These are phyloP conservation scores for Idaea dimidiata DNA, from an alignment of 2,888 invertebrate genomes.

Conservation along the genomic window DNA sequence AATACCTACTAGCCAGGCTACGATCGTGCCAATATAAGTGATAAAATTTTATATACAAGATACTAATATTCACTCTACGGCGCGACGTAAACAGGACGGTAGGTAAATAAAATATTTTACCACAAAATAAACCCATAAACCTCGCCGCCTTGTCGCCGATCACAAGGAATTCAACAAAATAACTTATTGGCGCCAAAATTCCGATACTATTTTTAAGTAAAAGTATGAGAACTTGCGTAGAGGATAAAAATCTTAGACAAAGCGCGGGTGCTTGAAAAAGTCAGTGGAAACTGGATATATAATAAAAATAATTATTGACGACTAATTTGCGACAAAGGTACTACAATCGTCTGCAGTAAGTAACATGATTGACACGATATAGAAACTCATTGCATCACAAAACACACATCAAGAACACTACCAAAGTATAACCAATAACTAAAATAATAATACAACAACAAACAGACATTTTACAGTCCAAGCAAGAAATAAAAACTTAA, in stretches of 20 bases:
- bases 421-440: too few relatives aligned
- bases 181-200: slow-evolving; percentile 28
- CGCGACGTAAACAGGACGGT: slow-evolving; percentile 5
- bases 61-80: background rate
- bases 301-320: slow-evolving; percentile 15
- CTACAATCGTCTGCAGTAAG: too few relatives aligned
- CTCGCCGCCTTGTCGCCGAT: slow-evolving; percentile 5
- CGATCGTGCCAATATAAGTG: background rate
- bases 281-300: slow-evolving; percentile 3
- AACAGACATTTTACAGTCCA: too few relatives aligned
- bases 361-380: too few relatives aligned
- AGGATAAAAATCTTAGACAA: background rate
- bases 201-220: slow-evolving; percentile 14
- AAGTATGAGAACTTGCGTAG: slow-evolving; percentile 8
- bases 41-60: background rate
- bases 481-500: too few relatives aligned
- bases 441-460: too few relatives aligned
- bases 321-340: too few relatives aligned
- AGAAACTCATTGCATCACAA: too few relatives aligned
- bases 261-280: background rate
- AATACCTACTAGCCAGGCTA: background rate
- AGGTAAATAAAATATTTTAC: slow-evolving; percentile 8
- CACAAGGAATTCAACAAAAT: slow-evolving; percentile 16
- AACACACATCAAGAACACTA: too few relatives aligned
- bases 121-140: slow-evolving; percentile 14